A percentile compares a stretch with the other conserved stretches of the same genome.
Conservation (phyloP, 2,113 vertebrate species). For the Semicossyphus pulcher region DNA sequence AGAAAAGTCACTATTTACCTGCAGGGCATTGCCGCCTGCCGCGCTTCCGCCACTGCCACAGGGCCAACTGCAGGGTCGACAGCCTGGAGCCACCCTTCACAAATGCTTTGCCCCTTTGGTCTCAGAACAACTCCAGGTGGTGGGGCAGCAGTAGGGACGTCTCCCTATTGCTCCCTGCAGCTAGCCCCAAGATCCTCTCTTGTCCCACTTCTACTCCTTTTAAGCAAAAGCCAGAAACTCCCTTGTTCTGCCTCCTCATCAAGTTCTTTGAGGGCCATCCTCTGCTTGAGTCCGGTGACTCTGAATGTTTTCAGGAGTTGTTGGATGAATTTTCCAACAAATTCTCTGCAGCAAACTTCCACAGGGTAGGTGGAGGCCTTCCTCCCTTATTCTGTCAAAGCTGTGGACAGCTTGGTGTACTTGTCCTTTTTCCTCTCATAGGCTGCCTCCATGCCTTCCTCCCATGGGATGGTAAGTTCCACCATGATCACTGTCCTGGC, state of each 20-base stretch:
- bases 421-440: not conserved
- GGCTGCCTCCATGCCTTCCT: not conserved
- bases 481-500: not conserved
- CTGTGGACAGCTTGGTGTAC: not conserved
- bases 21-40: too few relatives aligned
- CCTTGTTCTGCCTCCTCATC: not conserved
- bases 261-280: not conserved
- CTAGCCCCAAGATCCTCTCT: not conserved
- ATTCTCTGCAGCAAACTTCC: not conserved
- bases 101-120: too few relatives aligned
- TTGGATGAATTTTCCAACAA: not conserved
- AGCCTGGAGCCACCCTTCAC: too few relatives aligned
- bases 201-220: not conserved
- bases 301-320: not conserved
- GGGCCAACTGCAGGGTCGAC: too few relatives aligned
- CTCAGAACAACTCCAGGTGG: not conserved
- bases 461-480: not conserved
- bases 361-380: not conserved
- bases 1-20: too few relatives aligned
- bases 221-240: not conserved
- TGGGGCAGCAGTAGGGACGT: not conserved
- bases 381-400: not conserved
- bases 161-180: not conserved
- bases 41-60: too few relatives aligned
- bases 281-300: not conserved